Evolutionary conservation across 2,888 invertebrate species (phyloP).

Genomic region (Bellardia pandia): DNA sequence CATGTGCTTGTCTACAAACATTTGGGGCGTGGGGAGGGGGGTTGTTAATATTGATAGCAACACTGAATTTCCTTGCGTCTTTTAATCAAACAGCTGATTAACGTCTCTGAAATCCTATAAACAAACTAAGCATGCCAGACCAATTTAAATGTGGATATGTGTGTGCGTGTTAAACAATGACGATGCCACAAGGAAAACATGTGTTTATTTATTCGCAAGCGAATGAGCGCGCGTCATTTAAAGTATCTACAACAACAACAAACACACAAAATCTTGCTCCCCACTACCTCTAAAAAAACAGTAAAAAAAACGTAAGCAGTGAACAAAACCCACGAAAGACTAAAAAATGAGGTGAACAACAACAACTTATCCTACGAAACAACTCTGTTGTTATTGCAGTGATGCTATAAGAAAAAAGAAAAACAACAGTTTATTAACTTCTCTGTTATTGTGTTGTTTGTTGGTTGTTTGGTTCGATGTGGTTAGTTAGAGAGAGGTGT

Average conservation of each 20-base stretch:
- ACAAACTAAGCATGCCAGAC: slow-evolving; percentile 36
- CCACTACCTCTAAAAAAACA: background rate
- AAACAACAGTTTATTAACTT: slow-evolving; percentile 29
- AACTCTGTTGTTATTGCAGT: slow-evolving; percentile 46
- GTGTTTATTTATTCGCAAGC: slow-evolving; percentile 49
- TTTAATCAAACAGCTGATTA: slow-evolving; percentile 65
- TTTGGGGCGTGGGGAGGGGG: background rate
- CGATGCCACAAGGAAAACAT: slow-evolving; percentile 56
- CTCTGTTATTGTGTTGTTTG: background rate
- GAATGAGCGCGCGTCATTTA: slow-evolving; percentile 58
- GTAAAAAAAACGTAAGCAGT: background rate
- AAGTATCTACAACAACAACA: slow-evolving; percentile 10
- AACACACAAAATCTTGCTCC: background rate
- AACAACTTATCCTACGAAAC: slow-evolving; percentile 29
- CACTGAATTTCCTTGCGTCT: slow-evolving; percentile 45
- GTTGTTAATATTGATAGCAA: slow-evolving; percentile 1
- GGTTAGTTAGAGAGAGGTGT: background rate
- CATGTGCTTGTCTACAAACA: background rate
- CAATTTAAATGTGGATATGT: background rate
- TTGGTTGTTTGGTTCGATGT: background rate
- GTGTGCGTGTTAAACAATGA: slow-evolving; percentile 24
- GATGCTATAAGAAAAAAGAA: slow-evolving; percentile 25
- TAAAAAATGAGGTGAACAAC: background rate
- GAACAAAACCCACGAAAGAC: slow-evolving; percentile 2
- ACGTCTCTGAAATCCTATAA: slow-evolving; percentile 29